phyloP scores from a whole-genome alignment of 2,113 vertebrate genomes.

The Rhinoptilus africanus region DNA sequence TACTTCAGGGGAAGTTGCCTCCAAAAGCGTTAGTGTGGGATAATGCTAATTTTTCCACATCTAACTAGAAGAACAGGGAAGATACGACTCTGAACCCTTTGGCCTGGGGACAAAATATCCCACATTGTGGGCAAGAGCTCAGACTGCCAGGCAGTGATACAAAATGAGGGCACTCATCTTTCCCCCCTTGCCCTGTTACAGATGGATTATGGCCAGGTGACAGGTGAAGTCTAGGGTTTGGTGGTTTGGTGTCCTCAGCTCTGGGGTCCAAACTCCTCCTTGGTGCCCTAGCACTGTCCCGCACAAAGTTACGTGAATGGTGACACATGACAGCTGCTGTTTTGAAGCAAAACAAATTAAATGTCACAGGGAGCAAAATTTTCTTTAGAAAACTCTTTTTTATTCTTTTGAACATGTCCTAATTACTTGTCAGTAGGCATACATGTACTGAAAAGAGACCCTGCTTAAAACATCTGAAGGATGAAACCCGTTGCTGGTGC shows the following conservation, averaged over 20 bases:
- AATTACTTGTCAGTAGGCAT: not conserved
- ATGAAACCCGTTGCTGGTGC: not conserved
- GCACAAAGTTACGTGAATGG: not conserved
- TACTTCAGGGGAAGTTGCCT: not conserved
- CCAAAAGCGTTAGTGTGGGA: not conserved
- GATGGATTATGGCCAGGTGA: not conserved
- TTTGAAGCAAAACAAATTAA: not conserved
- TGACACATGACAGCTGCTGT: not conserved
- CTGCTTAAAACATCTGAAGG: not conserved
- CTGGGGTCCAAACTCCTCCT: accelerated
- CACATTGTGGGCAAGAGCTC: not conserved
- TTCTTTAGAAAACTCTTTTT: not conserved
- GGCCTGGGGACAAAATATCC: not conserved
- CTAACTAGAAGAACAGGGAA: not conserved
- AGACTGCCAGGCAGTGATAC: not conserved
- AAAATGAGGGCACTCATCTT: not conserved
- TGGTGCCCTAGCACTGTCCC: not conserved
- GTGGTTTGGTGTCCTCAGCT: not conserved
- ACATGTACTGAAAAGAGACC: not conserved
- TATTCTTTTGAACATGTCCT: not conserved
- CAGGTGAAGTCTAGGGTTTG: not conserved
- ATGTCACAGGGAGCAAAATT: not conserved
- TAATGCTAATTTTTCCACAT: not conserved
- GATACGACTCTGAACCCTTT: not conserved
- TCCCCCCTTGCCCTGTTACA: not conserved